Base-by-base conservation (phyloP, 2,888 invertebrate genomes). In the Eudemis profundana region DNA sequence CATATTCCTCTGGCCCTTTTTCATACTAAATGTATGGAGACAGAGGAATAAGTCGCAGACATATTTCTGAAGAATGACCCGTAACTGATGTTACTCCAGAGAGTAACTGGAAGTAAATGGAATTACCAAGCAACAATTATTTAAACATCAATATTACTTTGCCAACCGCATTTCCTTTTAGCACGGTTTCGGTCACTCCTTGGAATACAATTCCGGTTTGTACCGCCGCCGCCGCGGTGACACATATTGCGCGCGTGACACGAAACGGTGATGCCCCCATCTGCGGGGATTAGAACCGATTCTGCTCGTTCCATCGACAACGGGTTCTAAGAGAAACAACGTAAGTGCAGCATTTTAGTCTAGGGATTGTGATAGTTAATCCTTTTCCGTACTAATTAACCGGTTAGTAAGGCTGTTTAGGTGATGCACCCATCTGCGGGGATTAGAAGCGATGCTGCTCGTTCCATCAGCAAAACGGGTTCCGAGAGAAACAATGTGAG, bases 211-310 rank as follows among this genome's bases (percentile, higher is more conserved):
- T 27, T 23, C 27, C 27, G 8, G n/a, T 47, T 27, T 27, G 47
- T n/a, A 36, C 36, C 59, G 44, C n/a, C n/a, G 17, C 33, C 19
- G 5, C 63, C 69, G 68, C 63, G 71, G 70, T 73, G 78, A 78
- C 82, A 79, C 74, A 79, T 82, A 81, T 81, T 80, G 80, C 75
- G 79, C 70, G 79, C 81, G 82, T 82, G 82, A 78, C 77, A 70
- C 71, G 78, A 79, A 75, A 75, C 76, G 74, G 77, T 74, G 78
- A 80, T 74, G 73, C 47, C 10, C 61, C 66, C 66, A 72, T 73
- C 70, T 70, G 73, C 17, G 44, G 44, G 44, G 44, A 44, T 44
- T 44, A 44, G 44, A 44, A 17, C 10, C 8, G 19, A 19, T 17
- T 44, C 19, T 44, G 19, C 44, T 44, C 40, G 15, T n/a, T n/a